Base-by-base conservation (phyloP, 2,113 vertebrate species). In the Scomber japonicus region DNA sequence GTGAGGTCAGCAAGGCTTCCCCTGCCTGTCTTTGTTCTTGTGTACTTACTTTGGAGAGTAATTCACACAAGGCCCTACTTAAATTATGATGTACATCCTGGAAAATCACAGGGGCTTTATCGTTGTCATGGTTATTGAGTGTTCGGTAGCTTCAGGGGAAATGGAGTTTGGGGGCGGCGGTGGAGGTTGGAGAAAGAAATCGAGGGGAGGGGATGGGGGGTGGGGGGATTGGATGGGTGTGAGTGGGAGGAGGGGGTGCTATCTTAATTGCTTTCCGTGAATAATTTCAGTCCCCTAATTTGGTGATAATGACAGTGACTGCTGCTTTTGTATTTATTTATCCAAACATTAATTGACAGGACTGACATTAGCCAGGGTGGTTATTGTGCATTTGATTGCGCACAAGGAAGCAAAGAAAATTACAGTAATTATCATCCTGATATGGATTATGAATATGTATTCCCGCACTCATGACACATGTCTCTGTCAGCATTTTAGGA, bases 261-360 rank as follows among this genome's bases (percentile, higher is more conserved):
- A 85, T 90, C 88, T 91, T 94, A 95, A 95, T 95, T 92, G 90
- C 93, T 91, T 92, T 91, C 88, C 75, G 78, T 93, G 94, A 94
- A 94, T 94, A 93, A 95, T 95, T 93, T 92, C 78, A 66, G 81
- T 78, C 88, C 82, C 83, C 89, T 93, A 95, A 95, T 95, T 95
- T 94, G 90, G 87, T 81, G 16, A 88, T 94, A 94, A 95, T 94
- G 92, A 93, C 86, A 79, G 88, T 81, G 81, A 90, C 89, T 88
- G 89, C 74, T 83, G 83, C 90, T 89, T 89, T 85, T 90, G 92
- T 94, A 91, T 94, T 94, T 94, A 94, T 95, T 94, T 94, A 93
- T 93, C 92, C 84, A 81, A 90, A 90, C 89, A 86, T 93, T 92
- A 94, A 94, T 94, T 94, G 94, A 92, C 92, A 86, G 89, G 80